Evolutionary conservation across 2,797 vertebrate genomes (phyloP).

Genomic region (Eidolon dupreanum): DNA sequence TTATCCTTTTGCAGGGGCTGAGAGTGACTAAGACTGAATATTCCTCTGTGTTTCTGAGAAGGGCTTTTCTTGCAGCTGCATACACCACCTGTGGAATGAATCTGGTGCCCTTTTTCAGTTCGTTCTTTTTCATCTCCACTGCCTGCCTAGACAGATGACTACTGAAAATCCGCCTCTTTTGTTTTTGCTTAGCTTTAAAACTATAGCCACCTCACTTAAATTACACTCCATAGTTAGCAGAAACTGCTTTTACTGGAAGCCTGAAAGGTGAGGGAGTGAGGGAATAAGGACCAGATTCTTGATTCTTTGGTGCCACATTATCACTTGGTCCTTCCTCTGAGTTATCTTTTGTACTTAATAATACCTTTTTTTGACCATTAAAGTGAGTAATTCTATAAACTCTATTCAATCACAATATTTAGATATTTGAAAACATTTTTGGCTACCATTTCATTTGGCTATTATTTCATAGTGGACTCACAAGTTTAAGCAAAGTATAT

Average conservation of each 20-base stretch:
- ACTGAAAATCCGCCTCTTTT: constrained; percentile 29
- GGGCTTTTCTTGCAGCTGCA: constrained; percentile 3
- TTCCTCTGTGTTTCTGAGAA: constrained; percentile 54
- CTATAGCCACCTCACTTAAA: neutral
- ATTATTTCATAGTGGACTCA: neutral
- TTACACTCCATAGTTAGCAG: neutral
- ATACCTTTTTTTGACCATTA: neutral
- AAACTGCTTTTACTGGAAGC: neutral
- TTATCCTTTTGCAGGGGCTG: neutral
- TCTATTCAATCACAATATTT: neutral
- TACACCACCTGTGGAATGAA: constrained; percentile 18
- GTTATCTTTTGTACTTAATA: constrained; percentile 42
- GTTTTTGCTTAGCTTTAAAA: constrained; percentile 6
- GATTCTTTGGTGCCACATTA: neutral
- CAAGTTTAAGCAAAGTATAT: neutral
- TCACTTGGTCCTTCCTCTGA: neutral
- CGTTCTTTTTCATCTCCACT: constrained; percentile 28
- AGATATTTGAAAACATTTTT: constrained; percentile 14
- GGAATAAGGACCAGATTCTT: neutral
- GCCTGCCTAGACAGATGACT: neutral
- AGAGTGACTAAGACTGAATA: neutral
- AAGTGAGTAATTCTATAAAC: constrained; percentile 4
- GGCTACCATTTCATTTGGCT: constrained; percentile 11
- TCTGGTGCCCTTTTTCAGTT: neutral
- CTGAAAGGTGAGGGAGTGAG: neutral